Evolutionary conservation across 2,888 invertebrate genomes (phyloP), one percentile per base, ranked within the genome.

Genomic region (Drosophila falleni): DNA sequence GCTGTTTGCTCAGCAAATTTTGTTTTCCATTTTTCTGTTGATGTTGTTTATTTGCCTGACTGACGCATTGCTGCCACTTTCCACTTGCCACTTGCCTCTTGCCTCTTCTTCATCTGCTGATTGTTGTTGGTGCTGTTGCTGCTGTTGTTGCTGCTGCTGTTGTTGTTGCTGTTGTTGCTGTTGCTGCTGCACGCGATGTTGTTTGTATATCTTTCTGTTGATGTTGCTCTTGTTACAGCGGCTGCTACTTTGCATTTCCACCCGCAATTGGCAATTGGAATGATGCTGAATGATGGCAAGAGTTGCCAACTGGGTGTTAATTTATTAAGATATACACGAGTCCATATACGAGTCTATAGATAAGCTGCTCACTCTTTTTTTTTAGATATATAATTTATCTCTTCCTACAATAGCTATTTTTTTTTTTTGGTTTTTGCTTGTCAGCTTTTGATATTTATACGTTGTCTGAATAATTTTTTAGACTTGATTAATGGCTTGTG

Each of bases 1-100:
- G 56, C 42, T 84, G 79, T 84, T 89, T 84, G 79, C 81, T 81
- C 61, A 58, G 85, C 85, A 78, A 84, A 84, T 89, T 84, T 78
- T 76, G 58, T 64, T 71, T 69, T 72, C 65, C 51, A 62, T 75
- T 75, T 78, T 78, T 72, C 49, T 53, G 76, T 65, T 79, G 49
- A 65, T 79, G 66, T 74, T 87, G 86, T 87, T 87, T 83, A 85
- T 83, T 83, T 83, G 87, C 66, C 71, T 58, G 66, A 78, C 73
- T 71, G 88, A 80, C 88, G 88, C 80, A 82, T 74, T 83, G 86
- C 83, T 67, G 82, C 62, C 64, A 66, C 37, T 50, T 49, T 50
- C 37, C 46, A 23, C 31, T 63, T 37, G 4, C 6, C 35, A 33
- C 33, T 33, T 35, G 35, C 35, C 13, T n/a, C n/a, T n/a, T n/a